Evolutionary conservation across 2,113 vertebrate species (phyloP).

Genomic region (Toxostoma redivivum): DNA sequence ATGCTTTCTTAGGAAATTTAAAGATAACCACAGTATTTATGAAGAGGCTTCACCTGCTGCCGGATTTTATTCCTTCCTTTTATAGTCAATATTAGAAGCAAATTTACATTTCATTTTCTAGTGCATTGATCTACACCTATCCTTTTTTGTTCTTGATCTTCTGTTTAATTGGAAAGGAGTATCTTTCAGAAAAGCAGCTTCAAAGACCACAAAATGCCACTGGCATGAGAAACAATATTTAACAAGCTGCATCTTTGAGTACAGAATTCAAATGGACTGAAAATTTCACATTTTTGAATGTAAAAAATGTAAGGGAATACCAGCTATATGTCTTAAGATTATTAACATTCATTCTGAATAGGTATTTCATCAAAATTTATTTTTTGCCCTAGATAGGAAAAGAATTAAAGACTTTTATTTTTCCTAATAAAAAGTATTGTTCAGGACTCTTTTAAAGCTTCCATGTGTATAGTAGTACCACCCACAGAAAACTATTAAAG

Average conservation of each 20-base stretch:
- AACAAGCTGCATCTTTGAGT: background rate
- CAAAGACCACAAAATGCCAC: background rate
- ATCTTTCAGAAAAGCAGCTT: background rate
- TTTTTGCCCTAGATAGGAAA: background rate
- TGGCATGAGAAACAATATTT: background rate
- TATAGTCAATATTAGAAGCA: background rate
- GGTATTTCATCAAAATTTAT: background rate
- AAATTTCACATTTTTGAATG: background rate
- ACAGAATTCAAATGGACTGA: background rate
- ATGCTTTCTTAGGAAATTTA: background rate
- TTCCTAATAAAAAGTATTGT: background rate
- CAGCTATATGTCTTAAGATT: background rate
- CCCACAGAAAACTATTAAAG: background rate
- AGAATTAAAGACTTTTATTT: background rate
- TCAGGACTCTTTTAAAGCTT: background rate
- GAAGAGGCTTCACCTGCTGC: background rate
- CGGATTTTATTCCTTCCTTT: background rate
- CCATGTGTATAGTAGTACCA: background rate
- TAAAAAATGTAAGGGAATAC: background rate
- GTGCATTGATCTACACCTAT: background rate
- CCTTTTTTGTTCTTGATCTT: background rate
- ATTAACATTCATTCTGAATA: background rate
- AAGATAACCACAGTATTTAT: background rate
- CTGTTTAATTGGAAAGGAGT: background rate
- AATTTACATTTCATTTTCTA: background rate